A percentile compares a stretch with the other conserved stretches of the same genome.
Conservation (phyloP, 2,888 invertebrate species). For the Plemyria rubiginata region DNA sequence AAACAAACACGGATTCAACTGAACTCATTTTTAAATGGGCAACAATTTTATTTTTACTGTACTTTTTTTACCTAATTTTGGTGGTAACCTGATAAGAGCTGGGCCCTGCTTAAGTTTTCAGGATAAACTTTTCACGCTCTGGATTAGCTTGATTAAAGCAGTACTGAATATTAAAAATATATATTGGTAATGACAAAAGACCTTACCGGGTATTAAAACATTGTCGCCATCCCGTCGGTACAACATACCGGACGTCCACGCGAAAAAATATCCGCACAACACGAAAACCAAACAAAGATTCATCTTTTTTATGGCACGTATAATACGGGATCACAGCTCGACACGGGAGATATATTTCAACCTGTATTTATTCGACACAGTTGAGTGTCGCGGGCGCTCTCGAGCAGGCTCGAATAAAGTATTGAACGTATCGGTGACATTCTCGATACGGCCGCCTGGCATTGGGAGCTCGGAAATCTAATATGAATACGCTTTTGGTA, state of each 20-base stretch:
- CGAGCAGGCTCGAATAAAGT: slow-evolving; percentile 77
- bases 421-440: slow-evolving; percentile 77
- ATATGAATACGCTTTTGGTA: slow-evolving; percentile 82
- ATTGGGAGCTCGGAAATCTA: slow-evolving; percentile 78
- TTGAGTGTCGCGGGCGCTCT: slow-evolving; percentile 72
- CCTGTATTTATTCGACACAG: slow-evolving; percentile 80
- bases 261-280: slow-evolving; percentile 71
- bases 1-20: not conserved
- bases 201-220: slow-evolving; percentile 77
- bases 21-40: not conserved
- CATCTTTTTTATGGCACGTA: slow-evolving; percentile 75
- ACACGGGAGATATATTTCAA: slow-evolving; percentile 75
- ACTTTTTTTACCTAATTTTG: not conserved
- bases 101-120: too few species aligned
- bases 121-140: too few species aligned
- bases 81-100: not conserved
- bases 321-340: slow-evolving; percentile 69
- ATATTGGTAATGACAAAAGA: slow-evolving; percentile 16
- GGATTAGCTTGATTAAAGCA: not conserved
- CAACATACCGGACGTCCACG: slow-evolving; percentile 72
- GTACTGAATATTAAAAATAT: not conserved
- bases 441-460: slow-evolving; percentile 71
- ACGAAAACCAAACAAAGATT: slow-evolving; percentile 78
- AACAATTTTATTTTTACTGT: not conserved
- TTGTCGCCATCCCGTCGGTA: slow-evolving; percentile 75